Percentiles rank a stretch among this genome's conserved stretches.
These are phyloP conservation scores for Heteromormyrus szaboi DNA, from an alignment of 2,797 vertebrate species.

Conservation along the genomic window DNA sequence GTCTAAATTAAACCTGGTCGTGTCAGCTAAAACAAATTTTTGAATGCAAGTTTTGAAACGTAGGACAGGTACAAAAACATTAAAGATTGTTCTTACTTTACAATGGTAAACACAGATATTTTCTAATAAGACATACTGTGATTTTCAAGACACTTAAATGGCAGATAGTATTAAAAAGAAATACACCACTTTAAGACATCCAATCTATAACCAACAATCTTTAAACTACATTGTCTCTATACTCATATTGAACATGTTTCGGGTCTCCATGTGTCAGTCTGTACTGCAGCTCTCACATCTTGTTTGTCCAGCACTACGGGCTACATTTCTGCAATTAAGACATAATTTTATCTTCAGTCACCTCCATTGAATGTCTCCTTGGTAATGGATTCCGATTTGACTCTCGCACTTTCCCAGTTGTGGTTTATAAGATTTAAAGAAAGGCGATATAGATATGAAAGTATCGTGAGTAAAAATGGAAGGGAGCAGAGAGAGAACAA, in stretches of 20 bases:
- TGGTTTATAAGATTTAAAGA: neutral
- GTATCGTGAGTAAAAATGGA: conserved; percentile 14
- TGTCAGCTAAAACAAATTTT: conserved; percentile 9
- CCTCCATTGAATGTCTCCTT: neutral
- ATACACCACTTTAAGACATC: conserved; percentile 36
- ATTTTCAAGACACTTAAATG: conserved; percentile 23
- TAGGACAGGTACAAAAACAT: conserved; percentile 27
- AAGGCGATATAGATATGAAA: neutral
- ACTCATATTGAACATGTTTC: conserved; percentile 35
- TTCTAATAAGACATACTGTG: conserved; percentile 18
- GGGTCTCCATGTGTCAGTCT: conserved; percentile 5
- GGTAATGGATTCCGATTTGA: neutral
- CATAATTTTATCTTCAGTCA: neutral
- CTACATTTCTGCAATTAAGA: neutral
- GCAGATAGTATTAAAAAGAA: conserved; percentile 31
- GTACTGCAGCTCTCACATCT: conserved; percentile 24
- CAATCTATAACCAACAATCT: conserved; percentile 36
- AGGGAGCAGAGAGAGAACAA: conserved; percentile 26
- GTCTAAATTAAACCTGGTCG: conserved; percentile 26
- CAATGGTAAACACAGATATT: conserved; percentile 1
- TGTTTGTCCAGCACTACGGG: neutral
- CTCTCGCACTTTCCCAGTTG: neutral
- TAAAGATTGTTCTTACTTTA: conserved; percentile 21
- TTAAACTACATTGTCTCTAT: conserved; percentile 38
- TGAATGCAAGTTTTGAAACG: neutral